Evolutionary conservation across 2,888 invertebrate species (phyloP).

Genomic region (Steinernema hermaphroditum): DNA sequence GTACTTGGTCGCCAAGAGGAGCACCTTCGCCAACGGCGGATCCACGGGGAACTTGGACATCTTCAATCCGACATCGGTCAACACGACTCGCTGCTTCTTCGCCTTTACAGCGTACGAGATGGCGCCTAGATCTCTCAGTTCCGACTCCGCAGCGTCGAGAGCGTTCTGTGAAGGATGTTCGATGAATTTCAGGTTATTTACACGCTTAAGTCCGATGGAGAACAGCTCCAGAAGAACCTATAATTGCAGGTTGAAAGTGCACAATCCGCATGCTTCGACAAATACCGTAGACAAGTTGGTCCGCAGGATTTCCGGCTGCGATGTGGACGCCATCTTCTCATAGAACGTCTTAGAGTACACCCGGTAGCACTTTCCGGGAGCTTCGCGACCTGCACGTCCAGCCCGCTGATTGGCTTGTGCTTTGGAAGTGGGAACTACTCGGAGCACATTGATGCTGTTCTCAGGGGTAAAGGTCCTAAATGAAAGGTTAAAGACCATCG

Average conservation of each 20-base stretch:
- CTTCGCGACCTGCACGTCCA: constrained; percentile 82
- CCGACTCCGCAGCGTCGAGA: constrained; percentile 67
- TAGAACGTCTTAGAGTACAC: constrained; percentile 81
- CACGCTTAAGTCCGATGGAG: constrained; percentile 79
- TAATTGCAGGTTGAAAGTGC: constrained; percentile 64
- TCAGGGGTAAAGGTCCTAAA: constrained; percentile 54
- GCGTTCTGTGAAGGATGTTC: constrained; percentile 78
- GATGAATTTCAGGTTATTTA: constrained; percentile 83
- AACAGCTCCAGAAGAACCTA: constrained; percentile 80
- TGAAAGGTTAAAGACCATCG: not conserved
- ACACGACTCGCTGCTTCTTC: constrained; percentile 62
- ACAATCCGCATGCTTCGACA: too few species aligned
- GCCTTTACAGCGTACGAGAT: constrained; percentile 68
- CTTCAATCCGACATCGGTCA: constrained; percentile 80
- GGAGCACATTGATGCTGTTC: constrained; percentile 74
- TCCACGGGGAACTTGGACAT: constrained; percentile 91
- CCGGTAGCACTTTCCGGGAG: constrained; percentile 62
- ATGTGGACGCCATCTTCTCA: constrained; percentile 75
- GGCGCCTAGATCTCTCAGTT: constrained; percentile 72
- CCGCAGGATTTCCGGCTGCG: constrained; percentile 83
- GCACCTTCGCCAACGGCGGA: constrained; percentile 81
- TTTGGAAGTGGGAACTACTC: constrained; percentile 80
- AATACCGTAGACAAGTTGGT: constrained; percentile 59
- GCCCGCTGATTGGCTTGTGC: constrained; percentile 89
- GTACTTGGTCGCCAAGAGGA: constrained; percentile 69